Evolutionary conservation across 1,140 invertebrate species (phyloP).

Genomic region (Apis dorsata): DNA sequence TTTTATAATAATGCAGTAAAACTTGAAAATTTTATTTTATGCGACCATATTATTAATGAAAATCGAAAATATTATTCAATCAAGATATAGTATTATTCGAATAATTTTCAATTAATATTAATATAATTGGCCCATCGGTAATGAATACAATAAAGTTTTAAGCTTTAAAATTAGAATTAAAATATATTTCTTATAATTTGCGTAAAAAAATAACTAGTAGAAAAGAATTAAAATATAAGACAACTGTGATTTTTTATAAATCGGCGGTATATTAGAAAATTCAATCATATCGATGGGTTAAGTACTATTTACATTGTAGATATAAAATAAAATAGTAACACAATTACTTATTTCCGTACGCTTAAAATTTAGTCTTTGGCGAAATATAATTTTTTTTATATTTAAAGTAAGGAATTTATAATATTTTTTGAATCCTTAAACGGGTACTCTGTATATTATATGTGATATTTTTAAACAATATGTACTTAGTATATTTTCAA

Average conservation of each 20-base stretch:
- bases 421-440: slow-evolving; percentile 21
- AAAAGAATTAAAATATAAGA: slow-evolving; percentile 8
- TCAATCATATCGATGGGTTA: slow-evolving; percentile 26
- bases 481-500: slow-evolving; percentile 14
- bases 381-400: slow-evolving; percentile 2
- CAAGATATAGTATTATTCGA: slow-evolving; percentile 45
- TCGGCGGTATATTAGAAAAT: slow-evolving; percentile 18
- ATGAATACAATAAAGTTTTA: slow-evolving; percentile 15
- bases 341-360: slow-evolving; percentile 8
- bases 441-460: neutral
- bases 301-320: slow-evolving; percentile 9
- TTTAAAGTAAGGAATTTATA: neutral
- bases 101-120: slow-evolving; percentile 12
- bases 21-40: slow-evolving; percentile 35
- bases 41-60: slow-evolving; percentile 20
- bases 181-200: slow-evolving; percentile 21
- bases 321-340: slow-evolving; percentile 2
- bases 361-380: slow-evolving; percentile 16
- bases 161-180: slow-evolving; percentile 30
- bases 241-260: slow-evolving; percentile 51
- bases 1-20: slow-evolving; percentile 14
- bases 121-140: slow-evolving; percentile 22
- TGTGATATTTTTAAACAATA: slow-evolving; percentile 22
- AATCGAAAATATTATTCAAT: slow-evolving; percentile 6
- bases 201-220: neutral